phyloP scores from a whole-genome alignment of 2,113 vertebrate species.

The Chloroceryle aenea region DNA sequence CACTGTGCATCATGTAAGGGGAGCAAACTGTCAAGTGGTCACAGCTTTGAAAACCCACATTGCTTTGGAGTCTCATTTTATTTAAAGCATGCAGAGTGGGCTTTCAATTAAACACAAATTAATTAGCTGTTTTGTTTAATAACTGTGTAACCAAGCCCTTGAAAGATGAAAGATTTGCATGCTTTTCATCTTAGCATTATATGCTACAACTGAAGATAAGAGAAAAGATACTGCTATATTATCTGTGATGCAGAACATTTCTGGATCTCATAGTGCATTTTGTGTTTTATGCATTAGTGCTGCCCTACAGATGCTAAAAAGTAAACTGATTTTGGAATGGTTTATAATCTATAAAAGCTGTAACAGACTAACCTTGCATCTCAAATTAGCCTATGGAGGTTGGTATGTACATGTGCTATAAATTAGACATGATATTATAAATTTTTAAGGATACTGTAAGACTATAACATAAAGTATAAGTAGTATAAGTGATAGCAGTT shows the following conservation, averaged over 20 bases:
- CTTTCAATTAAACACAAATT: not conserved
- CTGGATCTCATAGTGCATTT: not conserved
- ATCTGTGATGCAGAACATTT: not conserved
- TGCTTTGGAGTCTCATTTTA: not conserved
- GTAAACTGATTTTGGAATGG: not conserved
- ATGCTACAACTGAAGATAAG: not conserved
- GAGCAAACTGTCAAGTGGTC: not conserved
- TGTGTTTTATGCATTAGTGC: not conserved
- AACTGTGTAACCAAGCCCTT: not conserved
- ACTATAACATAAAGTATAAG: not conserved
- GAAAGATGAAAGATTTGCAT: not conserved
- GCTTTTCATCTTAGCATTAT: not conserved
- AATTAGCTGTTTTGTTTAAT: not conserved
- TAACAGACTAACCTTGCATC: not conserved
- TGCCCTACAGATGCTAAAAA: not conserved
- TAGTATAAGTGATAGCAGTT: not conserved
- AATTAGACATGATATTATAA: not conserved
- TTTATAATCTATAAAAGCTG: not conserved
- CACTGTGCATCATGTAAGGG: not conserved
- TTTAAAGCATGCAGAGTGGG: not conserved
- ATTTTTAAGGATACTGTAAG: not conserved
- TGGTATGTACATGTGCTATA: not conserved
- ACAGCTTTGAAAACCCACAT: not conserved
- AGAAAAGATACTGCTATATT: not conserved
- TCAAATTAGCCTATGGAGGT: not conserved